Percentiles rank a stretch among this genome's conserved stretches.
phyloP scores from a whole-genome alignment of 1,140 invertebrate species.

The Sarcophaga bullata region DNA sequence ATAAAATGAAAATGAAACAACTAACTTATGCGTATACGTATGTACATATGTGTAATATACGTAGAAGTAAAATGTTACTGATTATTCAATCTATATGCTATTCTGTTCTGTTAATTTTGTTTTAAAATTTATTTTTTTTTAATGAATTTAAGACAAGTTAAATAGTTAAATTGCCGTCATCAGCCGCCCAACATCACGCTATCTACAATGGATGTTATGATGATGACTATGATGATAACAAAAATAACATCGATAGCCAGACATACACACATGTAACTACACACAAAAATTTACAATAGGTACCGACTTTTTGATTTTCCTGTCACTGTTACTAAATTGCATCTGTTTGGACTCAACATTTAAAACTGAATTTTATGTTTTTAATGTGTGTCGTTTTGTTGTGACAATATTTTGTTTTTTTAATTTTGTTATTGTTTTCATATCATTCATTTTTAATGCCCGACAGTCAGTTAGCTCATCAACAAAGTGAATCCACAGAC shows the following conservation, averaged over 20 bases:
- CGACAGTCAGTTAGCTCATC: conserved; percentile 33
- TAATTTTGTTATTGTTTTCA: neutral
- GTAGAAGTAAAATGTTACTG: too few species aligned
- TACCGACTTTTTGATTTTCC: neutral
- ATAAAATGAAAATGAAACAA: too few species aligned
- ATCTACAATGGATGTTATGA: neutral
- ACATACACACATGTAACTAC: neutral
- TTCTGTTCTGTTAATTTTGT: conserved; percentile 8
- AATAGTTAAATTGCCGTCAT: conserved; percentile 29
- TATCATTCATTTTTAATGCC: conserved; percentile 31
- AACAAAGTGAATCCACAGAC: conserved; percentile 14
- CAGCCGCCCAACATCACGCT: conserved; percentile 25
- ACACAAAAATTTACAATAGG: neutral
- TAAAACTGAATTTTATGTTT: neutral
- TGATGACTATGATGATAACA: neutral
- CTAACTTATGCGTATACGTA: too few species aligned
- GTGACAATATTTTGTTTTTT: neutral
- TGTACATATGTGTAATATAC: too few species aligned
- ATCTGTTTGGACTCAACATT: neutral
- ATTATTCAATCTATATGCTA: too few species aligned
- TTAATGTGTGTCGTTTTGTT: neutral
- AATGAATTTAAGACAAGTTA: conserved; percentile 22
- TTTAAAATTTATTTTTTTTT: too few species aligned
- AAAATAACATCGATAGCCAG: neutral
- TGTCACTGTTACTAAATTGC: neutral